Evolutionary conservation across 2,797 vertebrate genomes (phyloP).

Genomic region (Danionella dracula): DNA sequence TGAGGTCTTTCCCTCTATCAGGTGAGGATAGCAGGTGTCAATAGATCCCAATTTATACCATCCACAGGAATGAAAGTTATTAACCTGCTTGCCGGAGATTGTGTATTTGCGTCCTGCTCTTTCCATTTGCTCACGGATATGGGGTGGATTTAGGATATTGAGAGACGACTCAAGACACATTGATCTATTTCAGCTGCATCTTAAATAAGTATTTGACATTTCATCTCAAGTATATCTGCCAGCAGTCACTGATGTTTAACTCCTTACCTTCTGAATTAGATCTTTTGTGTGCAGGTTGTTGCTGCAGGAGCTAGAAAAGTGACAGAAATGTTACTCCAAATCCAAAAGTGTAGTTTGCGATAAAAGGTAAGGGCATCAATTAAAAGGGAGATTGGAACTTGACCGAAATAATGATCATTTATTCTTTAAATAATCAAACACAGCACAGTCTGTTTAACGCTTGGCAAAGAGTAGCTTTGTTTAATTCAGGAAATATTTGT

Average conservation of each 20-base stretch:
- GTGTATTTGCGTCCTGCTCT: conserved; percentile 30
- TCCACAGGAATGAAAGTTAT: conserved; percentile 65
- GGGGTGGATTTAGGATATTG: conserved; percentile 15
- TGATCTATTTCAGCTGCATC: conserved; percentile 46
- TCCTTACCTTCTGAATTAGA: conserved; percentile 17
- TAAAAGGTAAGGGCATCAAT: too few relatives aligned
- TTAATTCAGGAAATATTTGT: too few relatives aligned
- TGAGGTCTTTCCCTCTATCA: conserved; percentile 60
- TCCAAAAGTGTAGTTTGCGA: background rate
- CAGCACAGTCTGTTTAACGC: too few relatives aligned
- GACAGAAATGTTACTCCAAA: conserved; percentile 1
- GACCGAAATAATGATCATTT: too few relatives aligned
- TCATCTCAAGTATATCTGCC: conserved; percentile 16
- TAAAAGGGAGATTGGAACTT: too few relatives aligned
- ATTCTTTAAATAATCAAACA: too few relatives aligned
- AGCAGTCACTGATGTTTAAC: too few relatives aligned
- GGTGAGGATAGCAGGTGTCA: conserved; percentile 63
- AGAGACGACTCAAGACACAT: conserved; percentile 33
- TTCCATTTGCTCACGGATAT: conserved; percentile 40
- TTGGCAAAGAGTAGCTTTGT: too few relatives aligned
- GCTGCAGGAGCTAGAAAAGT: background rate
- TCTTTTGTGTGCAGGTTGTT: background rate
- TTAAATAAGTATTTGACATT: conserved; percentile 52
- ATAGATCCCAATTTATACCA: conserved; percentile 63
- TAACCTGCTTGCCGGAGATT: conserved; percentile 54